Percentiles rank a stretch among this genome's conserved stretches.
These are phyloP conservation scores for Fratercula arctica DNA, from an alignment of 2,797 vertebrate genomes.

Conservation along the genomic window DNA sequence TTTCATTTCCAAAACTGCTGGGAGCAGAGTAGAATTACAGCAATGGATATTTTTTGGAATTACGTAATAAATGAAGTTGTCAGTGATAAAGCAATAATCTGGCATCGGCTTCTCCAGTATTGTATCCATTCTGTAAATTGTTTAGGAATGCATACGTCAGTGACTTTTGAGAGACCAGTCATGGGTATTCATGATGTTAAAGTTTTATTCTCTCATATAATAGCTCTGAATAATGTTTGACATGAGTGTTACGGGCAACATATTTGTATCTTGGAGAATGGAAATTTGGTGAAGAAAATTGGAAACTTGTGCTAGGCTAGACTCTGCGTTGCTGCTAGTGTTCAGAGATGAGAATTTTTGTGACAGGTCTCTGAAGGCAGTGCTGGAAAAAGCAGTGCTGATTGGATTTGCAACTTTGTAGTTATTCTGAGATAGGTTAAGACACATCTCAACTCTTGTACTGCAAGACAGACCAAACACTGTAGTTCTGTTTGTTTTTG, in stretches of 20 bases:
- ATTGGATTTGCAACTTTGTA: background rate
- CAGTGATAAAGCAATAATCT: slow-evolving; percentile 41
- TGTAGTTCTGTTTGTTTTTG: background rate
- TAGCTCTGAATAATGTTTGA: background rate
- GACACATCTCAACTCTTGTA: background rate
- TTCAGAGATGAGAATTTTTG: background rate
- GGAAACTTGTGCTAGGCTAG: background rate
- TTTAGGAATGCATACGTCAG: slow-evolving; percentile 8
- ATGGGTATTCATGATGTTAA: slow-evolving; percentile 39
- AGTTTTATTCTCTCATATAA: background rate
- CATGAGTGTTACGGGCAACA: background rate
- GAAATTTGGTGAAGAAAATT: background rate
- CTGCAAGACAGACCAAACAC: background rate
- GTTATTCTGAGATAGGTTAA: background rate
- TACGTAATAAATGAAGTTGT: background rate
- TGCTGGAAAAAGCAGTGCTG: background rate
- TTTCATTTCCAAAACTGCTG: background rate
- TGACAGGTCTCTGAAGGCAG: background rate
- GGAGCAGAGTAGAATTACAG: background rate
- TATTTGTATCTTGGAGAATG: background rate
- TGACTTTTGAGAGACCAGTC: slow-evolving; percentile 43
- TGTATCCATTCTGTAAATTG: slow-evolving; percentile 26
- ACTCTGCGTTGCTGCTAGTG: background rate
- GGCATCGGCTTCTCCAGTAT: slow-evolving; percentile 44
- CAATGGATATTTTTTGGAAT: background rate